Evolutionary conservation across 2,888 invertebrate genomes (phyloP).

Genomic region (Apodemia hepburni): DNA sequence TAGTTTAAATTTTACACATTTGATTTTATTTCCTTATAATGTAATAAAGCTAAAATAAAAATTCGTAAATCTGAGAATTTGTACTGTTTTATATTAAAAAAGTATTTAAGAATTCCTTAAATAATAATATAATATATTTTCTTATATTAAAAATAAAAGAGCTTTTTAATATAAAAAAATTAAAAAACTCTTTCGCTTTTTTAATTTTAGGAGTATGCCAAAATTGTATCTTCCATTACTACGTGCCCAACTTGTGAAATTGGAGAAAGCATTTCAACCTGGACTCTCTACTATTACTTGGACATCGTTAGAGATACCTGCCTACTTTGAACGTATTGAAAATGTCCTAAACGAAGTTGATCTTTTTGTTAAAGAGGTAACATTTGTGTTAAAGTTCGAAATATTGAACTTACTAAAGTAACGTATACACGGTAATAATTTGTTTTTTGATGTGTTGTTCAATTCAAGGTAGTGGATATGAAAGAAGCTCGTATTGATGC

Average conservation of each 20-base stretch:
- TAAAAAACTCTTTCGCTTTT: neutral
- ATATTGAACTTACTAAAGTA: neutral
- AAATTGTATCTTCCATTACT: slow-evolving; percentile 85
- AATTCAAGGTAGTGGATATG: slow-evolving; percentile 82
- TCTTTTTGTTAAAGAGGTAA: slow-evolving; percentile 83
- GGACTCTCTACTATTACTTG: slow-evolving; percentile 90
- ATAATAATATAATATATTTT: too few relatives aligned
- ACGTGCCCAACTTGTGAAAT: slow-evolving; percentile 82
- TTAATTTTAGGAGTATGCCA: slow-evolving; percentile 75
- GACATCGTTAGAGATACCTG: slow-evolving; percentile 87
- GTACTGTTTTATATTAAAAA: too few relatives aligned
- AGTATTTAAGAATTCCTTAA: too few relatives aligned
- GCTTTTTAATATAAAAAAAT: too few relatives aligned
- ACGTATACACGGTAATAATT: neutral
- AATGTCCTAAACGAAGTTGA: slow-evolving; percentile 81
- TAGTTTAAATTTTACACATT: too few relatives aligned
- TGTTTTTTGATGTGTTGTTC: neutral
- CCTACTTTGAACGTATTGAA: slow-evolving; percentile 80
- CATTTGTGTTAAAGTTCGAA: neutral
- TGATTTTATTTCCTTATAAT: too few relatives aligned
- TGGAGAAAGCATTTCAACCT: slow-evolving; percentile 87
- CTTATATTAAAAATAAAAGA: too few relatives aligned
- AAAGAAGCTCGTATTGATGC: slow-evolving; percentile 87
- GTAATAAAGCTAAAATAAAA: too few relatives aligned
- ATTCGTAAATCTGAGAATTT: too few relatives aligned